Conservation (phyloP, 2,888 invertebrate genomes). For the Acleris emargana region DNA sequence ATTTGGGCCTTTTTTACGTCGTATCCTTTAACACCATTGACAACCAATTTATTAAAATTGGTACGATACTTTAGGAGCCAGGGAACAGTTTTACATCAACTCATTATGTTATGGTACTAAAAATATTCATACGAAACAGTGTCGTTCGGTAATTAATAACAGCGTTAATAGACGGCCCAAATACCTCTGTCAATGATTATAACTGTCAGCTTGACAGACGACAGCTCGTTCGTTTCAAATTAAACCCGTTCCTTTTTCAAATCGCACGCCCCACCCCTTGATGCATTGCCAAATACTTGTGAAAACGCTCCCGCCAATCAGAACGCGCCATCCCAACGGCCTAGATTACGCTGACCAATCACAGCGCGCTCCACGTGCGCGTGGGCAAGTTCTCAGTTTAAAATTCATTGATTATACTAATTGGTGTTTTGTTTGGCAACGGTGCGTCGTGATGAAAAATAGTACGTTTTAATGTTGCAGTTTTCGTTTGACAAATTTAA, state of each 20-base stretch:
- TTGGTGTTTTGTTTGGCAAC: slow-evolving; percentile 68
- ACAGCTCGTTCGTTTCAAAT: slow-evolving; percentile 40
- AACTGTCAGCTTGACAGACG: slow-evolving; percentile 30
- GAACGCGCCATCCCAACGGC: slow-evolving; percentile 46
- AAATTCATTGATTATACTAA: slow-evolving; percentile 71
- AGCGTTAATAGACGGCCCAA: slow-evolving; percentile 30
- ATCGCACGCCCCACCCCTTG: slow-evolving; percentile 67
- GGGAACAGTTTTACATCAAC: neutral
- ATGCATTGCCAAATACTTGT: slow-evolving; percentile 72
- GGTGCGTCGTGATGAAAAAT: slow-evolving; percentile 48
- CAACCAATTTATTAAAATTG: too few relatives aligned
- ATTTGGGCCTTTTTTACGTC: too few relatives aligned
- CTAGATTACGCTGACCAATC: slow-evolving; percentile 61
- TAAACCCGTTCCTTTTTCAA: slow-evolving; percentile 45
- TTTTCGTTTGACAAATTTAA: slow-evolving; percentile 19
- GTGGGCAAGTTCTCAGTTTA: slow-evolving; percentile 71
- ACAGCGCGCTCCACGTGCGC: slow-evolving; percentile 53
- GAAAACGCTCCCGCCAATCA: slow-evolving; percentile 57
- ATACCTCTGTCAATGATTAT: slow-evolving; percentile 33
- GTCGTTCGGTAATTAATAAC: slow-evolving; percentile 16
- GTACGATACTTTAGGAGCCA: too few relatives aligned
- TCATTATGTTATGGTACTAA: neutral
- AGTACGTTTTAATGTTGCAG: slow-evolving; percentile 7
- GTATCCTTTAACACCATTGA: too few relatives aligned
- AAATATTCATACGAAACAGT: neutral